These are phyloP conservation scores for Ploceus nigricollis DNA, from an alignment of 2,113 vertebrate genomes.

Conservation along the genomic window DNA sequence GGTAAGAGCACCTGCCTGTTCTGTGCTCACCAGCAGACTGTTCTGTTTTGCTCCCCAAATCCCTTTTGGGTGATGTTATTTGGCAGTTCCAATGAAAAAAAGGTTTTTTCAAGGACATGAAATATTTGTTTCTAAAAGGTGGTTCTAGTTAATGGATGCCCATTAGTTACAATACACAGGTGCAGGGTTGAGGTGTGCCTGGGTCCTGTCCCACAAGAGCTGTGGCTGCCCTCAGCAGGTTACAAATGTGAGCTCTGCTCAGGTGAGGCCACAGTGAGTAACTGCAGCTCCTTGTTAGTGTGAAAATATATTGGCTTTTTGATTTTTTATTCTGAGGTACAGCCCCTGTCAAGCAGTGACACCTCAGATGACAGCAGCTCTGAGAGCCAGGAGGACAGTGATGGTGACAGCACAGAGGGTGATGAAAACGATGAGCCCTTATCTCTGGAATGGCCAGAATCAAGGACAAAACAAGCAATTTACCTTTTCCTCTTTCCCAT, in stretches of 20 bases:
- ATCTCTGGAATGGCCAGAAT: slow-evolving; percentile 90
- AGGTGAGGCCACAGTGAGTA: not conserved
- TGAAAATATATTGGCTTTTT: not conserved
- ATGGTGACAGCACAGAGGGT: slow-evolving; percentile 44
- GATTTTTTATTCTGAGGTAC: not conserved
- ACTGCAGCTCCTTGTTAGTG: not conserved
- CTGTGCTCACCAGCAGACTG: not conserved
- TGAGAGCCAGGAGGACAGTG: slow-evolving; percentile 42
- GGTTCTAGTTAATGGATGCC: not conserved
- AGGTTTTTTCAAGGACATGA: not conserved
- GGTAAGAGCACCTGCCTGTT: not conserved
- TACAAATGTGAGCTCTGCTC: not conserved
- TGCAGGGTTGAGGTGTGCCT: not conserved
- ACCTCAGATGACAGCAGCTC: slow-evolving; percentile 46
- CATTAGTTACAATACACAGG: not conserved
- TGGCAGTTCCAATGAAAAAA: not conserved
- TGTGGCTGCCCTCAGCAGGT: not conserved
- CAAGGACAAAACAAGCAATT: slow-evolving; percentile 82
- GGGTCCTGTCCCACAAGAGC: not conserved
- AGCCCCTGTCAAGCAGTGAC: not conserved
- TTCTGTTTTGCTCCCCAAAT: not conserved
- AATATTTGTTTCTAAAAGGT: not conserved
- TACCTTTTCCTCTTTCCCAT: slow-evolving; percentile 92
- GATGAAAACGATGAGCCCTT: slow-evolving; percentile 82
- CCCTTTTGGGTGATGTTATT: not conserved